These are phyloP conservation scores for Larimichthys polyactis DNA, from an alignment of 2,113 vertebrate species.

Conservation along the genomic window DNA sequence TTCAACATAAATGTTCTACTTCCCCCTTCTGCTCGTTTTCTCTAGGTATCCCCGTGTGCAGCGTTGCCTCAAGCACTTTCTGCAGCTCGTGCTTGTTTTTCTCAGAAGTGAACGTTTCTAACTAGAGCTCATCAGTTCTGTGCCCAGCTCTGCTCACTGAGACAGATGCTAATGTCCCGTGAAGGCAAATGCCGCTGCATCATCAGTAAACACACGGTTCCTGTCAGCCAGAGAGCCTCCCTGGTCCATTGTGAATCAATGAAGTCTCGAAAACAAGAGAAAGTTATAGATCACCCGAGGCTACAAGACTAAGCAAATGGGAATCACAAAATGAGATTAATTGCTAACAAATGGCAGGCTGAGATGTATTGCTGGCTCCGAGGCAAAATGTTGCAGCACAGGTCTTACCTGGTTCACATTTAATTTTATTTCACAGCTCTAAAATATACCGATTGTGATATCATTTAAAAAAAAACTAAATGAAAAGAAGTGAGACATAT, in stretches of 20 bases:
- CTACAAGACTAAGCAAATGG: constrained; percentile 61
- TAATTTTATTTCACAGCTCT: constrained; percentile 12
- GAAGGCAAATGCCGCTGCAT: constrained; percentile 75
- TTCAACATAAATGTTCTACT: constrained; percentile 13
- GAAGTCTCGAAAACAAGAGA: constrained; percentile 68
- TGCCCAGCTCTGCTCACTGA: constrained; percentile 57
- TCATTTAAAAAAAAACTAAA: constrained; percentile 1
- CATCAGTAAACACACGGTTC: constrained; percentile 73
- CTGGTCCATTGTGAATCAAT: constrained; percentile 70
- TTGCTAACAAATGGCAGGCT: constrained; percentile 52
- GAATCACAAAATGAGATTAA: constrained; percentile 65
- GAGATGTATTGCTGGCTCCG: constrained; percentile 43
- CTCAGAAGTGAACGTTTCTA: constrained; percentile 58
- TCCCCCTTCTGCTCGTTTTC: not conserved
- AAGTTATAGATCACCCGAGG: constrained; percentile 67
- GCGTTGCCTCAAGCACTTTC: constrained; percentile 13
- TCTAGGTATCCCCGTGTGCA: constrained; percentile 11
- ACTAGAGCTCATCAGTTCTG: constrained; percentile 62
- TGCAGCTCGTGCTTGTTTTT: constrained; percentile 47
- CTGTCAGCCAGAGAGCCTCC: constrained; percentile 62
- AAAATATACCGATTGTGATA: constrained; percentile 1
- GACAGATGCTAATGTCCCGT: constrained; percentile 78
- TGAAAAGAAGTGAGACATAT: constrained; percentile 3
- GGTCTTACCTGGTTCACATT: constrained; percentile 37
- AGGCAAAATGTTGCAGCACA: constrained; percentile 39